These are phyloP conservation scores for Gnathonemus longibarbis DNA, from an alignment of 2,113 vertebrate species.

Conservation along the genomic window DNA sequence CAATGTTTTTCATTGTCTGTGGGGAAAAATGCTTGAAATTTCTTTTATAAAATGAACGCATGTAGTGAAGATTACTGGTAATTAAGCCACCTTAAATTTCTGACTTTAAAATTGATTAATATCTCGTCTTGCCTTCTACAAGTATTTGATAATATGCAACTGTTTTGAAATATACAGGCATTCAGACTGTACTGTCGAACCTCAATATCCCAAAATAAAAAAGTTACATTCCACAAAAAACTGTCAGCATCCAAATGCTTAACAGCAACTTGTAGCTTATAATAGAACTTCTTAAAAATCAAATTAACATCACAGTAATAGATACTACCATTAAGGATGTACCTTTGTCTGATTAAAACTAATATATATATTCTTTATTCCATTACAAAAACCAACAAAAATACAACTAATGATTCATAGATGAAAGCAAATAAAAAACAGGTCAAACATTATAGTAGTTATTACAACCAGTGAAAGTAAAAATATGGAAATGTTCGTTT, in stretches of 20 bases:
- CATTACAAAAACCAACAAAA: not conserved
- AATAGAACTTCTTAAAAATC: not conserved
- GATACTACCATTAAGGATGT: not conserved
- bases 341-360: not conserved
- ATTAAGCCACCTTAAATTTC: not conserved
- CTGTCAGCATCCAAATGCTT: not conserved
- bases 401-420: not conserved
- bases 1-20: not conserved
- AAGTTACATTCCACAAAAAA: not conserved
- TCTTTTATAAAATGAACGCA: not conserved
- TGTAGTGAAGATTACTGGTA: not conserved
- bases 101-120: not conserved
- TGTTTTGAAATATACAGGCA: not conserved
- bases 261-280: not conserved
- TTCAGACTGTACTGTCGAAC: not conserved
- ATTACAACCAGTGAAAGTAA: not conserved
- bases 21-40: not conserved
- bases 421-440: not conserved
- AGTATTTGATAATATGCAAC: not conserved
- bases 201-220: not conserved
- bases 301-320: not conserved
- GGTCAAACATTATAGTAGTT: not conserved
- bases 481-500: not conserved
- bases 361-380: not conserved
- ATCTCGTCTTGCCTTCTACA: not conserved